Conservation (phyloP, 2,797 vertebrate genomes). For the Gastrophryne carolinensis region DNA sequence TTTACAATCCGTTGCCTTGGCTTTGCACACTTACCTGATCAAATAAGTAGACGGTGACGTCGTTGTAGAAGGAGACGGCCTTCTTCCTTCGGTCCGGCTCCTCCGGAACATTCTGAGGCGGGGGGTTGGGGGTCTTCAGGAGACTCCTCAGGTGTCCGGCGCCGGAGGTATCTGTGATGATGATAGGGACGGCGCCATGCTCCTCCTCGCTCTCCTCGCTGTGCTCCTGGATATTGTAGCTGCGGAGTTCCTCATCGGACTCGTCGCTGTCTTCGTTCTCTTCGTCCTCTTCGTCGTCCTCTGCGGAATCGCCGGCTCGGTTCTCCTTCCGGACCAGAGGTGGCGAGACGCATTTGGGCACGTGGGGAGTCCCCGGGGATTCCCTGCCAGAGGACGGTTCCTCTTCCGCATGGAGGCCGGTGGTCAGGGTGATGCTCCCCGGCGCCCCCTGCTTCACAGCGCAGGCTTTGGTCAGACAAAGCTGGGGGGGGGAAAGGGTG, state of each 20-base stretch:
- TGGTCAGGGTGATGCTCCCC: constrained; percentile 41
- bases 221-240: constrained; percentile 83
- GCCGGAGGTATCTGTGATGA: constrained; percentile 86
- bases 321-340: constrained; percentile 10
- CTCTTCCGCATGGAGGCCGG: constrained; percentile 62
- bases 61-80: constrained; percentile 92
- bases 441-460: constrained; percentile 19
- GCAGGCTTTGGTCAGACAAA: constrained; percentile 32
- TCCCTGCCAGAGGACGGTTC: constrained; percentile 60
- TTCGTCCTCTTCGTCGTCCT: constrained; percentile 77
- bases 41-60: constrained; percentile 95
- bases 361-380: constrained; percentile 3
- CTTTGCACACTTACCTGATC: constrained; percentile 82
- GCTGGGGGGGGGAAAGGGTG: constrained; percentile 52
- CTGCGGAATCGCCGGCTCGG: constrained; percentile 49
- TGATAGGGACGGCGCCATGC: constrained; percentile 75
- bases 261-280: constrained; percentile 81
- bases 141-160: constrained; percentile 84
- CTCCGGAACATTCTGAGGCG: constrained; percentile 66
- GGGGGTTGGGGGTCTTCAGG: constrained; percentile 79
- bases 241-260: constrained; percentile 80
- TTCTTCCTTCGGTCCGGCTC: constrained; percentile 85
- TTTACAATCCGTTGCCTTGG: too few relatives aligned
- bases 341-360: constrained; percentile 48
- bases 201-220: constrained; percentile 92